Evolutionary conservation across 2,113 vertebrate genomes (phyloP), one percentile per base, ranked within the genome.

Genomic region (Scytalopus superciliaris): DNA sequence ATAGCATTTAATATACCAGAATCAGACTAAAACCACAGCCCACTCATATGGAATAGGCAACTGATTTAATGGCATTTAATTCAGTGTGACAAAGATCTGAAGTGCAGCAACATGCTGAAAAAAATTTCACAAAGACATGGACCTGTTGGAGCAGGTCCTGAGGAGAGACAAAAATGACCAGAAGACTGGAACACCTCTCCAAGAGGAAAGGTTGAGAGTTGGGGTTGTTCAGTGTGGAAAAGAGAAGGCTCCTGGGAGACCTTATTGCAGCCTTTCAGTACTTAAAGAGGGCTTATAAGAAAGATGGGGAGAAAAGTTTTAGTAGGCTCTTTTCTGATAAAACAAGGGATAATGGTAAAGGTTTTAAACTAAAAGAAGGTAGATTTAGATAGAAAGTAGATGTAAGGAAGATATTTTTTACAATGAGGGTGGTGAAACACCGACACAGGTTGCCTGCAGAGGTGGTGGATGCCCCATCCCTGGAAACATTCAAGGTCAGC

Each of bases 261-360:
- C 62, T 53, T 66, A 63, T 0, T 14, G n/a, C 0, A 0, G 16
- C 17, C 31, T 49, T 42, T 18, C 31, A 59, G 25, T 47, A 50
- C 9, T 35, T 68, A 33, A 53, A n/a, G 7, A 3, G 19, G 19
- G 7, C 11, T 52, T 52, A 14, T 30, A 73, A 56, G 13, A 67
- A 4, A 30, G 69, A 39, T 10, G 14, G 27, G 8, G 39, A 72
- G 40, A 77, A n/a, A 30, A 17, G 18, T 44, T 89, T 86, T n/a
- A 68, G 39, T 10, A 68, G n/a, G 44, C 5, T 4, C 16, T 68
- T 22, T 56, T 57, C n/a, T 0, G 1, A 31, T 3, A 64, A 13
- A 50, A 49, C 9, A 69, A 28, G 9, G 55, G 18, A 31, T 47
- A 57, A 56, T 28, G 27, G 11, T 19, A 67, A 60, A 23, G 19